phyloP scores from a whole-genome alignment of 2,797 vertebrate species.

The Cyprinella venusta region DNA sequence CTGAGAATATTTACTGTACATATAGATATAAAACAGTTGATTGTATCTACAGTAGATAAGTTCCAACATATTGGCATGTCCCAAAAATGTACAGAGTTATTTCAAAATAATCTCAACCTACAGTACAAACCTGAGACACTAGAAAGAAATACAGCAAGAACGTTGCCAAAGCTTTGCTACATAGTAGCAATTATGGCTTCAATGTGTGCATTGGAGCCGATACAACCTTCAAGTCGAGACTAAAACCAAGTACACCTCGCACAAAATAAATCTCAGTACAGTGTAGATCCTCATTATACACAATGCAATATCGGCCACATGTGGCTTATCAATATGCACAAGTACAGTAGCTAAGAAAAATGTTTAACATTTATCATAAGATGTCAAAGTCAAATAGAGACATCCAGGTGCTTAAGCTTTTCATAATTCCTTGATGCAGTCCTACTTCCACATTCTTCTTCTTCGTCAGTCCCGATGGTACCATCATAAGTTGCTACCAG shows the following conservation, averaged over 20 bases:
- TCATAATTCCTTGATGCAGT: constrained; percentile 47
- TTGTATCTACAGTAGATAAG: constrained; percentile 76
- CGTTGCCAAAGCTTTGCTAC: constrained; percentile 81
- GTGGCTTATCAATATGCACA: constrained; percentile 65
- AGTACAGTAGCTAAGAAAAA: constrained; percentile 72
- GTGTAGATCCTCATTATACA: constrained; percentile 69
- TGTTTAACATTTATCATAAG: constrained; percentile 78
- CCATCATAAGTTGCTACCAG: constrained; percentile 81
- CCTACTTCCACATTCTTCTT: constrained; percentile 30
- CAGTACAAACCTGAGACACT: constrained; percentile 84
- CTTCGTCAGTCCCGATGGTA: constrained; percentile 44
- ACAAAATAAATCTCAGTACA: constrained; percentile 71
- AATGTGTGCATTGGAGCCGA: constrained; percentile 65
- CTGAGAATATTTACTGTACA: constrained; percentile 85
- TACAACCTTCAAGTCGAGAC: constrained; percentile 70
- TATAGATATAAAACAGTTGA: constrained; percentile 87
- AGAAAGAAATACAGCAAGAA: constrained; percentile 80
- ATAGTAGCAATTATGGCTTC: constrained; percentile 83
- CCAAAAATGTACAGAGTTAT: constrained; percentile 81
- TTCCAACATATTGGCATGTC: constrained; percentile 76
- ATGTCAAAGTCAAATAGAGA: constrained; percentile 69
- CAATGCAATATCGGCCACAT: constrained; percentile 68
- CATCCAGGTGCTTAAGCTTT: constrained; percentile 65
- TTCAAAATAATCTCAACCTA: constrained; percentile 75
- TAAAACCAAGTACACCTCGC: constrained; percentile 69